A percentile compares a stretch with the other conserved stretches of the same genome.
Evolutionary conservation across 2,797 vertebrate species (phyloP).

Genomic region (Cichlasoma orientale): DNA sequence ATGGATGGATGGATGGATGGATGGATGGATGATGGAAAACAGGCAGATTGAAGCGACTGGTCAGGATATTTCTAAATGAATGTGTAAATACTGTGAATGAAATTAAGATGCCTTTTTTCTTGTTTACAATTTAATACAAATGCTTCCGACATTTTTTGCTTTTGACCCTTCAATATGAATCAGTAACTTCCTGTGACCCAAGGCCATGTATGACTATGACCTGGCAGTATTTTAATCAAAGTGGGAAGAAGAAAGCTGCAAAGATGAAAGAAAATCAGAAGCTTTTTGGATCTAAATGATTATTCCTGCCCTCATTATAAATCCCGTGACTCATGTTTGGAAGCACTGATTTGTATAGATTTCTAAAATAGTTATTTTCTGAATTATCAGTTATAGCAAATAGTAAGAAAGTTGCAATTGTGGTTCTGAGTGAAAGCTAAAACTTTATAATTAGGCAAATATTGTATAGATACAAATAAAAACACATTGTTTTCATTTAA

Average conservation of each 20-base stretch:
- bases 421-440: background rate
- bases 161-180: background rate
- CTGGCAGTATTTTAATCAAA: background rate
- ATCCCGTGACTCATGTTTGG: background rate
- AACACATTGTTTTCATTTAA: background rate
- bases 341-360: background rate
- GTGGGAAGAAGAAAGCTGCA: background rate
- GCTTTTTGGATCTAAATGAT: background rate
- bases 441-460: conserved; percentile 2
- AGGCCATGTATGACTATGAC: background rate
- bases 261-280: background rate
- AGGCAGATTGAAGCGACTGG: background rate
- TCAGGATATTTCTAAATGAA: background rate
- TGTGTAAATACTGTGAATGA: background rate
- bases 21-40: background rate
- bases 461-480: background rate
- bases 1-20: no score
- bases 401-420: background rate
- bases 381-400: background rate
- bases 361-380: background rate
- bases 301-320: background rate
- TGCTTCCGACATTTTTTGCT: no score
- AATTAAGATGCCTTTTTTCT: background rate
- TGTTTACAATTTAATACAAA: background rate
- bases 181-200: background rate